Evolutionary conservation across 2,888 invertebrate genomes (phyloP), one percentile per base, ranked within the genome.

Genomic region (Netelia fuscicornis): DNA sequence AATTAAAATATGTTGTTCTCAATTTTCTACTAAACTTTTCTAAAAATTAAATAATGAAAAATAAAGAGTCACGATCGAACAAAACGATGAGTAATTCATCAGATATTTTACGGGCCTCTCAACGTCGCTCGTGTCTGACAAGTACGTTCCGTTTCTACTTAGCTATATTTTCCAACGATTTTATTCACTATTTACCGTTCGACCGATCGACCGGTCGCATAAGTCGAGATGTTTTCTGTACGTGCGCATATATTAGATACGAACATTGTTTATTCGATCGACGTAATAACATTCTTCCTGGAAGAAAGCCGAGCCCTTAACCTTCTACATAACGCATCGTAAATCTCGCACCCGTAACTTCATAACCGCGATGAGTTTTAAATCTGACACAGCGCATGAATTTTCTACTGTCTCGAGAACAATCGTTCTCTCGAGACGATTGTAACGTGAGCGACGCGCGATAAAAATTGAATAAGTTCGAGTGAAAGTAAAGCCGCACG

Each of bases 221-320:
- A 8, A 60, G 68, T 42, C 25, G 37, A 0, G 17, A 48, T 74
- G 17, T 17, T 58, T 11, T 48, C 48, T 48, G 11, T 13, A 48
- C 9, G 9, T 48, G 9, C 13, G 13, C 13, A 2, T 48, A 48
- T 48, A 11, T n/a, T n/a, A 30, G 30, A 30, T 30, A 30, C 30
- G 30, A 30, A 30, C 5, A 30, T 30, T 30, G 6, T 37, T 1
- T 37, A 1, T 6, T 37, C 37, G 8, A 37, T 23, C 52, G 10
- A n/a, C n/a, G 44, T 58, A 20, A 11, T 20, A 58, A 30, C 13
- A 11, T 64, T 70, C 54, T 54, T 79, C 64, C 70, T 48, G 54
- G 25, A 64, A 52, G 68, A 78, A 54, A 54, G 68, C 11, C 54
- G 30, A 20, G 56, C 52, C 74, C 75, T 79, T 79, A 58, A 81